phyloP scores from a whole-genome alignment of 1,140 invertebrate genomes.

The Hestina assimilis region DNA sequence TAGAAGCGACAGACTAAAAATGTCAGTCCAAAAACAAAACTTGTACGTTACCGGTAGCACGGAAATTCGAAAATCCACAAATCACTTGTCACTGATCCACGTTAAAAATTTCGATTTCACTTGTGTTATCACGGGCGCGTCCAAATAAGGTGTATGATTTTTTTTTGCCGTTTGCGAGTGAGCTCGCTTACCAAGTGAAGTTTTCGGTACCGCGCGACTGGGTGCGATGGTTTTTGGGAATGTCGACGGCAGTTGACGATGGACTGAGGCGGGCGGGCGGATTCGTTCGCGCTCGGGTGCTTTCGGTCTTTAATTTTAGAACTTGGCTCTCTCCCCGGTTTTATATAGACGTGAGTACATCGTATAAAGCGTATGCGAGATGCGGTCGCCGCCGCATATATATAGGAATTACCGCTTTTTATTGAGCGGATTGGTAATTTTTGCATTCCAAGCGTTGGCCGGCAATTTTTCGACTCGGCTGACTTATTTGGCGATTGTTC shows the following conservation, averaged over 20 bases:
- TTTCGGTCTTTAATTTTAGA: slow-evolving; percentile 74
- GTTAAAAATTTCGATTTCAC: slow-evolving; percentile 47
- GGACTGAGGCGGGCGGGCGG: slow-evolving; percentile 74
- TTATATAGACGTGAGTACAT: slow-evolving; percentile 78
- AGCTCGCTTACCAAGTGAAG: slow-evolving; percentile 41
- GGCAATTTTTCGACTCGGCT: slow-evolving; percentile 43
- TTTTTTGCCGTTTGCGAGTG: slow-evolving; percentile 48
- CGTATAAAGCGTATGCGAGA: slow-evolving; percentile 73
- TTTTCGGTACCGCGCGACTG: slow-evolving; percentile 57
- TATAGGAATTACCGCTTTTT: slow-evolving; percentile 75
- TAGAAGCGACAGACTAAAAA: slow-evolving; percentile 32
- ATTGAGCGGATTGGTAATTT: slow-evolving; percentile 68
- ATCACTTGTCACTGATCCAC: slow-evolving; percentile 60
- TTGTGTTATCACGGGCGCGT: slow-evolving; percentile 46
- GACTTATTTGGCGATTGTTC: slow-evolving; percentile 48
- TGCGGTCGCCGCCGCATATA: slow-evolving; percentile 60
- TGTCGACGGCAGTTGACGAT: slow-evolving; percentile 67
- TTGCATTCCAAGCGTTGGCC: slow-evolving; percentile 55
- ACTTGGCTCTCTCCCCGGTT: slow-evolving; percentile 75
- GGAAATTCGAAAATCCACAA: slow-evolving; percentile 59
- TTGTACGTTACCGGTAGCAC: slow-evolving; percentile 57
- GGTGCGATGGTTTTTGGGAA: slow-evolving; percentile 58
- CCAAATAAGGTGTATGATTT: slow-evolving; percentile 50
- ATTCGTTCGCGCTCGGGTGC: slow-evolving; percentile 57
- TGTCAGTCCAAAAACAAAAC: slow-evolving; percentile 25